A percentile compares a stretch with the other conserved stretches of the same genome.
Conservation (phyloP, 2,888 invertebrate genomes). For the Drosophila histrio region DNA sequence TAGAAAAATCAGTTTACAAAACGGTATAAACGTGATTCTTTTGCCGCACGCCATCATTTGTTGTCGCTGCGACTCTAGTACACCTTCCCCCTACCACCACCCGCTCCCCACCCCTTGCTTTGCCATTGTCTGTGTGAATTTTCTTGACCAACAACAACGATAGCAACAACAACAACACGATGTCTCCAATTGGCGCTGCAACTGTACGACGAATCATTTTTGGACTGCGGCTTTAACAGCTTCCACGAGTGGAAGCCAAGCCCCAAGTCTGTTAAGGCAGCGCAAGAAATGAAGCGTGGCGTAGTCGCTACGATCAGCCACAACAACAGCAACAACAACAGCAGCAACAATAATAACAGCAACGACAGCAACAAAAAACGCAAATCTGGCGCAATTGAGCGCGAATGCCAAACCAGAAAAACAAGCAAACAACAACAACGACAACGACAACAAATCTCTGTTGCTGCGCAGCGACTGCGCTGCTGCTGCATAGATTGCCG, state of each 20-base stretch:
- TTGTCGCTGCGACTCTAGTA: no score
- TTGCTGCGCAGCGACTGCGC: slow-evolving; percentile 11
- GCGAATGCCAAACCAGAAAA: slow-evolving; percentile 79
- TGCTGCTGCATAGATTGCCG: slow-evolving; percentile 70
- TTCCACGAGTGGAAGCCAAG: slow-evolving; percentile 42
- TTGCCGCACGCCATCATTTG: slow-evolving; percentile 59
- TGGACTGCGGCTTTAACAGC: slow-evolving; percentile 23
- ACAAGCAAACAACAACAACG: slow-evolving; percentile 59
- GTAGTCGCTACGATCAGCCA: slow-evolving; percentile 48
- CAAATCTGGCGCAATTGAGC: slow-evolving; percentile 80
- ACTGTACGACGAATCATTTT: slow-evolving; percentile 57
- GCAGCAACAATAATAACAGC: slow-evolving; percentile 9
- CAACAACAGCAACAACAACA: slow-evolving; percentile 6
- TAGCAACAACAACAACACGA: slow-evolving; percentile 17
- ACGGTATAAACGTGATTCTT: slow-evolving; percentile 79
- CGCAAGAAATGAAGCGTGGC: slow-evolving; percentile 74
- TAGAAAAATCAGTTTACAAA: slow-evolving; percentile 76
- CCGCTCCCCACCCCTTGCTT: not conserved
- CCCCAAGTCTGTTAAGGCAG: slow-evolving; percentile 38
- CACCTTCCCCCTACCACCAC: not conserved
- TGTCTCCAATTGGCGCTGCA: slow-evolving; percentile 73
- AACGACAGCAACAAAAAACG: slow-evolving; percentile 55
- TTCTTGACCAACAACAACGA: slow-evolving; percentile 26
- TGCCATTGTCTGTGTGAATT: slow-evolving; percentile 32
- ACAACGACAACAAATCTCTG: slow-evolving; percentile 10